Conservation (phyloP, 2,888 invertebrate species). For the Tetropium fuscum region DNA sequence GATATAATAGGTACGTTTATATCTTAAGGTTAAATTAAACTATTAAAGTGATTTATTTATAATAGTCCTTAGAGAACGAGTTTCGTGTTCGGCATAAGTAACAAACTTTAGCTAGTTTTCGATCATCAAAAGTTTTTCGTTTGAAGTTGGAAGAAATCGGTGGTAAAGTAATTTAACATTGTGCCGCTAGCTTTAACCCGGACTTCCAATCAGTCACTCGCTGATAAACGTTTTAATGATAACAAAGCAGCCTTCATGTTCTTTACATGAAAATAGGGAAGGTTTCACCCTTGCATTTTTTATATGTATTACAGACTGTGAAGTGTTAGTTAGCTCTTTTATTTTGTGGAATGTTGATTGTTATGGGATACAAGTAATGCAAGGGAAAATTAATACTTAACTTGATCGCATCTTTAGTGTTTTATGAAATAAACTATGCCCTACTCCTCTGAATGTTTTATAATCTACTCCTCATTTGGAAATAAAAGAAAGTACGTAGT, state of each 20-base stretch:
- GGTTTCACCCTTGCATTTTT: not conserved
- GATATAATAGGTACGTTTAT: too few species aligned
- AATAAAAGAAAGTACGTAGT: too few species aligned
- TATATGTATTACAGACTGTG: not conserved
- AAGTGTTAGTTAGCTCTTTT: too few species aligned
- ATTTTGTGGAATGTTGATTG: too few species aligned
- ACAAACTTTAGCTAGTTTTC: slow-evolving; percentile 41
- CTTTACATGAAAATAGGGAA: slow-evolving; percentile 2
- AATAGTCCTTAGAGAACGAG: slow-evolving; percentile 22
- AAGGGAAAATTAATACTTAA: too few species aligned
- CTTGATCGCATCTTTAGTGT: too few species aligned
- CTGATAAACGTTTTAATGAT: slow-evolving; percentile 27
- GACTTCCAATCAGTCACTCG: slow-evolving; percentile 26
- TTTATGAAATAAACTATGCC: too few species aligned
- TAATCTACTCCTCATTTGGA: too few species aligned
- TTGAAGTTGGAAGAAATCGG: slow-evolving; percentile 29
- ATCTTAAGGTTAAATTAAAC: too few species aligned
- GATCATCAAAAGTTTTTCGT: slow-evolving; percentile 40
- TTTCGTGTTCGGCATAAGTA: slow-evolving; percentile 40
- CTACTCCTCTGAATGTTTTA: too few species aligned
- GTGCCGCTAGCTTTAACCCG: slow-evolving; percentile 13
- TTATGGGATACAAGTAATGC: too few species aligned
- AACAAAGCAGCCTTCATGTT: slow-evolving; percentile 25
- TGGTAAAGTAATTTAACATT: slow-evolving; percentile 27
- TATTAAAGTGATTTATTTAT: slow-evolving; percentile 30